Conservation (phyloP, 2,888 invertebrate species). For the Hedychridium roseum region DNA sequence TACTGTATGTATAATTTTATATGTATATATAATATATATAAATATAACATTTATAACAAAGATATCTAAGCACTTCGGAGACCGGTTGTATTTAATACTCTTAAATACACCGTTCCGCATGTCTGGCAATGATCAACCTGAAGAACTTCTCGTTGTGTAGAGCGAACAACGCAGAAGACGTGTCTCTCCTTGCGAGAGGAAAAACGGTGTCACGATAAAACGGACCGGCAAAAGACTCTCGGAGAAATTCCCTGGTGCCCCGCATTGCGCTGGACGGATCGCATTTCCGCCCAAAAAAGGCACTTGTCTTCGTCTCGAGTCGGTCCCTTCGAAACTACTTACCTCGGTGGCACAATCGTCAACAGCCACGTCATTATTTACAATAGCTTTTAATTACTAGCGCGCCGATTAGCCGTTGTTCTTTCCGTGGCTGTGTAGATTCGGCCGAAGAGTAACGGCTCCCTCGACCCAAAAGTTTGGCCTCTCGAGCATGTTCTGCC, state of each 20-base stretch:
- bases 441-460: constrained; percentile 83
- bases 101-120: constrained; percentile 49
- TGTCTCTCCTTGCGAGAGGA: constrained; percentile 55
- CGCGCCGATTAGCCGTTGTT: constrained; percentile 38
- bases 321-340: too few relatives aligned
- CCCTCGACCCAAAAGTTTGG: constrained; percentile 99
- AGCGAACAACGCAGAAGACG: constrained; percentile 54
- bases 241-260: too few relatives aligned
- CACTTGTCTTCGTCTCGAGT: too few relatives aligned
- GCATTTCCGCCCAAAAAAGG: too few relatives aligned
- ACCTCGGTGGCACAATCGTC: too few relatives aligned
- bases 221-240: too few relatives aligned
- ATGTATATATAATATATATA: constrained; percentile 34
- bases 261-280: too few relatives aligned
- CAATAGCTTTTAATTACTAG: too few relatives aligned
- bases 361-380: too few relatives aligned
- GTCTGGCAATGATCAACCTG: constrained; percentile 23
- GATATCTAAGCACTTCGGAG: constrained; percentile 32
- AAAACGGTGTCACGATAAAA: constrained; percentile 46
- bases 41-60: constrained; percentile 34
- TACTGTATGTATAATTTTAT: constrained; percentile 29
- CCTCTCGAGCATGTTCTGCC: constrained; percentile 93
- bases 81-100: constrained; percentile 50
- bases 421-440: constrained; percentile 69
- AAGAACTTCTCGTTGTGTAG: constrained; percentile 31